Percentiles rank a stretch among this genome's conserved stretches.
phyloP scores from a whole-genome alignment of 2,888 invertebrate species.

The Hemaris fuciformis region DNA sequence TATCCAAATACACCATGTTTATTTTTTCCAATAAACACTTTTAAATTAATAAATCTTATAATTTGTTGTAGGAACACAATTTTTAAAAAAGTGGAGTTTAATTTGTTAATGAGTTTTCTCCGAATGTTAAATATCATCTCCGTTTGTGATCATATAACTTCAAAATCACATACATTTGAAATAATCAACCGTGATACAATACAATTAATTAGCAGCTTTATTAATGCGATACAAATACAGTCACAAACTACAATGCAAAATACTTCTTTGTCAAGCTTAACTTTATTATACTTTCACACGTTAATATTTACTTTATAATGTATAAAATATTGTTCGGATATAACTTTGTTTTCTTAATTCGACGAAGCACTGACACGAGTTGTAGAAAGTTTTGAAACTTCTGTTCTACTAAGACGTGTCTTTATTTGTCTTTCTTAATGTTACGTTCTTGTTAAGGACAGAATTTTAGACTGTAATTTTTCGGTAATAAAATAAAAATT shows the following conservation, averaged over 20 bases:
- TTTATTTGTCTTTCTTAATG: neutral
- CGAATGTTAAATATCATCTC: too few species aligned
- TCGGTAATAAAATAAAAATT: neutral
- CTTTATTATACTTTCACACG: neutral
- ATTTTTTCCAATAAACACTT: too few species aligned
- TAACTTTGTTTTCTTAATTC: conserved; percentile 1
- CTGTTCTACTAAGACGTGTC: neutral
- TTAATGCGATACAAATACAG: neutral
- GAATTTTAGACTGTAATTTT: neutral
- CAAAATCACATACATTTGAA: too few species aligned
- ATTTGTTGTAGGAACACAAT: too few species aligned
- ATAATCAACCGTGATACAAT: too few species aligned
- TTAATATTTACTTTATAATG: neutral
- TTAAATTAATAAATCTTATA: too few species aligned
- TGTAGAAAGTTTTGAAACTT: neutral
- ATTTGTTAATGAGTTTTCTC: too few species aligned
- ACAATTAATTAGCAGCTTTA: too few species aligned
- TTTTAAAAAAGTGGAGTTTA: too few species aligned
- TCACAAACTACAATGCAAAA: neutral
- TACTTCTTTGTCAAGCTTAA: neutral
- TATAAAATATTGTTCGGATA: conserved; percentile 5
- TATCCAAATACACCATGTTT: too few species aligned
- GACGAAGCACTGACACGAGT: neutral
- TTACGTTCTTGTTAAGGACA: neutral
- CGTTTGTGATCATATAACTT: too few species aligned